Conservation (phyloP, 2,888 invertebrate species). For the Isotomurus palustris region DNA sequence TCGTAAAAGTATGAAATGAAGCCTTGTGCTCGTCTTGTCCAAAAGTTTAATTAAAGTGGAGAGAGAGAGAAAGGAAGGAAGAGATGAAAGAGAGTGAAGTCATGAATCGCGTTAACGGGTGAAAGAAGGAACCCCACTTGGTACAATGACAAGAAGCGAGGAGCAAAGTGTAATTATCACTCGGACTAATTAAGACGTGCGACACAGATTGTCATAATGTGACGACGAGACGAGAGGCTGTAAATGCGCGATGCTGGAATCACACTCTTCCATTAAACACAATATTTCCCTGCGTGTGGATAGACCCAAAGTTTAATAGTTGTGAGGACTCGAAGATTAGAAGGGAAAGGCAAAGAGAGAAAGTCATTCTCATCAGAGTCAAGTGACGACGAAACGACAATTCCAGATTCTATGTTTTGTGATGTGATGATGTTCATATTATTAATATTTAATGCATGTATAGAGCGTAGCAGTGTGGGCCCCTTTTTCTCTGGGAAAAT, state of each 20-base stretch:
- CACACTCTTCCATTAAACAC: not conserved
- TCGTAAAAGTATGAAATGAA: not conserved
- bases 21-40: not conserved
- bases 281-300: too few relatives aligned
- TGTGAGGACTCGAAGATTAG: too few relatives aligned
- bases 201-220: slow-evolving; percentile 47
- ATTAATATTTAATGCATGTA: slow-evolving; percentile 13
- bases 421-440: slow-evolving; percentile 8
- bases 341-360: not conserved
- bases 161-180: slow-evolving; percentile 40
- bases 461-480: too few relatives aligned
- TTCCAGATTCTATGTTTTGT: slow-evolving; percentile 1
- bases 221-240: slow-evolving; percentile 35
- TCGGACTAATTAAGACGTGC: slow-evolving; percentile 46
- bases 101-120: not conserved
- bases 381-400: slow-evolving; percentile 2
- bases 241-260: slow-evolving; percentile 14
- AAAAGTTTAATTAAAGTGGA: slow-evolving; percentile 6
- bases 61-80: not conserved
- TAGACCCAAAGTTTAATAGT: too few relatives aligned
- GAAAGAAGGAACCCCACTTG: not conserved
- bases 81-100: not conserved
- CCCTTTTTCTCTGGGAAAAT: slow-evolving; percentile 6
- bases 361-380: not conserved
- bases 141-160: not conserved